phyloP scores from a whole-genome alignment of 2,113 vertebrate species.

The Actenoides hombroni region DNA sequence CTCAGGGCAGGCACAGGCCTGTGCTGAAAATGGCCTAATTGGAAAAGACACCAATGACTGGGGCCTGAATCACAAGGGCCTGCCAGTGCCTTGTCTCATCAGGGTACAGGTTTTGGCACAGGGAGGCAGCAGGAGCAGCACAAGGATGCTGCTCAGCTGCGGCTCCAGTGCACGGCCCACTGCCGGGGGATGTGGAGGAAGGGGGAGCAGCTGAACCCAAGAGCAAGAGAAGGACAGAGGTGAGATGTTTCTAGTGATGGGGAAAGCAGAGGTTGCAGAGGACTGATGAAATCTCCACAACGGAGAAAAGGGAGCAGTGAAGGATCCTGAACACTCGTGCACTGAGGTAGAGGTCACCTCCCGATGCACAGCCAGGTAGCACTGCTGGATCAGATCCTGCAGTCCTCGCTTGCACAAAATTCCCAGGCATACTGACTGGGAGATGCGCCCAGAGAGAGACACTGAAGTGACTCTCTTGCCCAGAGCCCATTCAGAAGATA shows the following conservation, averaged over 20 bases:
- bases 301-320: background rate
- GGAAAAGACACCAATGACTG: constrained; percentile 27
- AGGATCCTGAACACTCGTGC: background rate
- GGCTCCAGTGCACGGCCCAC: background rate
- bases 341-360: background rate
- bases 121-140: background rate
- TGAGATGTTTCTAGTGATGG: background rate
- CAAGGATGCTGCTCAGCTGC: background rate
- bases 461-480: background rate
- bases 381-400: background rate
- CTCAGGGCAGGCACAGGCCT: constrained; percentile 37
- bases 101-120: background rate
- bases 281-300: background rate
- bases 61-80: constrained; percentile 8
- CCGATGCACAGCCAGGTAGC: accelerated
- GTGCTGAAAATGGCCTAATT: constrained; percentile 33
- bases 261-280: background rate
- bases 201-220: background rate
- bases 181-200: background rate
- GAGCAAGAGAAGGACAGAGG: background rate
- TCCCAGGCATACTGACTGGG: background rate
- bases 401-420: background rate
- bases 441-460: background rate
- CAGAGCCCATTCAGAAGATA: background rate
- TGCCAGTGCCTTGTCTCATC: background rate